Conservation (phyloP, 1,140 invertebrate species). For the Papilio helenus region DNA sequence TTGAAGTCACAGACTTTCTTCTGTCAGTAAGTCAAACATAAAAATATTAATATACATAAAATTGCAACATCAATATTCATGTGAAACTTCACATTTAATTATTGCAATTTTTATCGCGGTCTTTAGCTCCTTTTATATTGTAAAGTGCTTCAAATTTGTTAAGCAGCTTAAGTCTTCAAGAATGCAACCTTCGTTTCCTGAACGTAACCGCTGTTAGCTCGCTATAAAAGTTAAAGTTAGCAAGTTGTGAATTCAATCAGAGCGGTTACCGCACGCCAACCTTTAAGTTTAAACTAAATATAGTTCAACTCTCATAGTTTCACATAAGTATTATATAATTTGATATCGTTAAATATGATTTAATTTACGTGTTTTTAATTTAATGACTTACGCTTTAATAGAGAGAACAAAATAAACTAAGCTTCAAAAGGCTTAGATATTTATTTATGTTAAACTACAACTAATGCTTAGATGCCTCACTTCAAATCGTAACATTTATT, state of each 20-base stretch:
- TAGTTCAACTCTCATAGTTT: constrained; percentile 8
- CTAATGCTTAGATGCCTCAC: background rate
- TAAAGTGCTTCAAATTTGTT: background rate
- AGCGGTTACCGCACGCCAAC: constrained; percentile 10
- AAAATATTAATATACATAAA: too few relatives aligned
- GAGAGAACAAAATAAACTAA: background rate
- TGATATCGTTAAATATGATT: background rate
- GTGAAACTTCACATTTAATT: background rate
- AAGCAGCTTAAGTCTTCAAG: constrained; percentile 19
- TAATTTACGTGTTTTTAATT: background rate
- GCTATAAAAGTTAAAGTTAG: constrained; percentile 37
- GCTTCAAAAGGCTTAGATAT: background rate
- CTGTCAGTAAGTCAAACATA: too few relatives aligned
- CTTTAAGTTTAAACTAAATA: constrained; percentile 1
- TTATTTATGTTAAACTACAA: background rate
- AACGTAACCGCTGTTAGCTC: constrained; percentile 24
- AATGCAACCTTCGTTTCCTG: constrained; percentile 18
- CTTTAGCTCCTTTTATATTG: background rate
- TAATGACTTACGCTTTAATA: too few relatives aligned
- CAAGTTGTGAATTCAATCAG: constrained; percentile 33
- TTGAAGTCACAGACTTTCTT: too few relatives aligned
- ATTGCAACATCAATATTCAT: too few relatives aligned
- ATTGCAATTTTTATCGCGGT: background rate
- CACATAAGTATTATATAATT: background rate
- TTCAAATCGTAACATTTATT: constrained; percentile 4